Conservation (phyloP, 2,113 vertebrate genomes). For the Phainopepla nitens region DNA sequence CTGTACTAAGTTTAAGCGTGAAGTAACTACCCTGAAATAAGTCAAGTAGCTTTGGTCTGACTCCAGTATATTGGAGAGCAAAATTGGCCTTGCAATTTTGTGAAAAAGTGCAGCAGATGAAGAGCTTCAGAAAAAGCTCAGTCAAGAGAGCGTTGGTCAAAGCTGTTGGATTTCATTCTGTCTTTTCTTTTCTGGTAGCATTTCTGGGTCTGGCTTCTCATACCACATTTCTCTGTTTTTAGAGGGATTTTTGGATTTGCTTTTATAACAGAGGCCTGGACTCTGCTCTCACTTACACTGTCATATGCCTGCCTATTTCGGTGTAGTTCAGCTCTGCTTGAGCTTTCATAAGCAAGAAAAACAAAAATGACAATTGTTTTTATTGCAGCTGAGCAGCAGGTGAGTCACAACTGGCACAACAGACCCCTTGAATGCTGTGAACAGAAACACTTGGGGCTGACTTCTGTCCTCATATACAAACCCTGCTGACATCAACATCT, state of each 20-base stretch:
- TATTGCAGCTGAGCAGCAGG: neutral
- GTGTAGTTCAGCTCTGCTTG: neutral
- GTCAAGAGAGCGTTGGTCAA: neutral
- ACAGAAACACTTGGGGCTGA: neutral
- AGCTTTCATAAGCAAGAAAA: neutral
- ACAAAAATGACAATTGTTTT: neutral
- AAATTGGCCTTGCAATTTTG: rapidly evolving
- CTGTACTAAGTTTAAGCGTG: neutral
- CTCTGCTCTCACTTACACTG: neutral
- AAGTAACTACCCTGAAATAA: neutral
- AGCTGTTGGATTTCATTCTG: neutral
- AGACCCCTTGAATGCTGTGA: rapidly evolving
- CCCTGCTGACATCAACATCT: neutral
- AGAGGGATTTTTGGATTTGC: neutral
- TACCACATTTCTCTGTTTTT: neutral
- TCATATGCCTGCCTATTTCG: neutral
- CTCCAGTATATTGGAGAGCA: neutral
- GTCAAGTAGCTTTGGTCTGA: neutral
- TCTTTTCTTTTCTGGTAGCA: neutral
- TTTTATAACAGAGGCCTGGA: neutral
- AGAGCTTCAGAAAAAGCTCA: neutral
- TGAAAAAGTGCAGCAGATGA: neutral
- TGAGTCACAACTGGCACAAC: neutral
- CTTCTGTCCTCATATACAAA: neutral
- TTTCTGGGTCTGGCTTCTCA: neutral